phyloP scores from a whole-genome alignment of 2,888 invertebrate genomes.

The Rugalucina vietnamica region DNA sequence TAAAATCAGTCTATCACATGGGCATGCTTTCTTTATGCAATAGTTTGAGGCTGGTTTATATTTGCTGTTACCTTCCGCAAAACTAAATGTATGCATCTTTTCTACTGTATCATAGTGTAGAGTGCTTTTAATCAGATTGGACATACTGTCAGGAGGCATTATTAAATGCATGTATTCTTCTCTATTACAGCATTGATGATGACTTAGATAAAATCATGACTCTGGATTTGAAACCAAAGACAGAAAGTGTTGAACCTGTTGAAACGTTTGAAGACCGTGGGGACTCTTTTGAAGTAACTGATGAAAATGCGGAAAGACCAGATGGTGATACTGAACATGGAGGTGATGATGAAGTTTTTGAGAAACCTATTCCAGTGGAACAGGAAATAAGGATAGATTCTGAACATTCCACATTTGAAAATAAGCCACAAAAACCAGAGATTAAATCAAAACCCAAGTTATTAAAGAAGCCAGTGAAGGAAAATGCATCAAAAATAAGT shows the following conservation, averaged over 20 bases:
- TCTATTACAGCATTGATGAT: slow-evolving; percentile 67
- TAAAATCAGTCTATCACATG: too few species aligned
- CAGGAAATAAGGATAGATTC: neutral
- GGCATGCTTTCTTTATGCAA: too few species aligned
- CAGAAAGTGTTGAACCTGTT: slow-evolving; percentile 32
- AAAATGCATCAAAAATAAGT: too few species aligned
- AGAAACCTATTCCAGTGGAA: neutral
- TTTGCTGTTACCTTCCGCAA: too few species aligned
- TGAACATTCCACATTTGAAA: neutral
- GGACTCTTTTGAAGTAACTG: neutral
- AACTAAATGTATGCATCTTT: too few species aligned
- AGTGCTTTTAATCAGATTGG: too few species aligned
- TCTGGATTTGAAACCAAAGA: slow-evolving; percentile 21
- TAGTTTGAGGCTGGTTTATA: too few species aligned
- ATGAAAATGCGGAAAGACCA: too few species aligned
- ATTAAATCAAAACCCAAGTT: neutral
- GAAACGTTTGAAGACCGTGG: neutral
- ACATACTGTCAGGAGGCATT: too few species aligned
- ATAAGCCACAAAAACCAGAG: neutral
- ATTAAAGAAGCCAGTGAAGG: too few species aligned
- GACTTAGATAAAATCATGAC: slow-evolving; percentile 67
- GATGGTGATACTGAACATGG: neutral
- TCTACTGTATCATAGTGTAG: too few species aligned
- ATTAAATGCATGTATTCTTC: too few species aligned
- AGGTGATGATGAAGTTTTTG: neutral